Percentiles rank a stretch among this genome's conserved stretches.
Conservation (phyloP, 2,113 vertebrate genomes). For the Ploceus nigricollis region DNA sequence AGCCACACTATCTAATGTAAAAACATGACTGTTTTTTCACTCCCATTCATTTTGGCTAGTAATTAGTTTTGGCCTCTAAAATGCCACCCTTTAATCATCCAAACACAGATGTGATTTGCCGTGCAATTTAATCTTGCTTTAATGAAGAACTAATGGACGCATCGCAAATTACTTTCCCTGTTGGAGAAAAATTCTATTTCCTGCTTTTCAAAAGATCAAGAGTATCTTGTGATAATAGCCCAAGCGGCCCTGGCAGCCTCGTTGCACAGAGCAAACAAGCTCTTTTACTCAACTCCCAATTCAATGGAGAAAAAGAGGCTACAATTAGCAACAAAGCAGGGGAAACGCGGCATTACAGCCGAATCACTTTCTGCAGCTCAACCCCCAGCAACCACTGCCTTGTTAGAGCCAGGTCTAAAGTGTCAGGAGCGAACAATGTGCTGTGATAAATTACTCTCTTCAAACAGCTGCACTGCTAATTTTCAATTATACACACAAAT, state of each 20-base stretch:
- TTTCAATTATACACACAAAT: slow-evolving; percentile 99
- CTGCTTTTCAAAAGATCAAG: slow-evolving; percentile 99
- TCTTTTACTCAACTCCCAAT: slow-evolving; percentile 98
- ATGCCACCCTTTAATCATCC: slow-evolving; percentile 99
- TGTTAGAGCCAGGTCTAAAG: slow-evolving; percentile 95
- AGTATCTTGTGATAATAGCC: slow-evolving; percentile 99
- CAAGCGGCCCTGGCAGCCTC: slow-evolving; percentile 92
- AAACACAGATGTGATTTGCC: slow-evolving; percentile 99
- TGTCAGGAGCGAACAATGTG: slow-evolving; percentile 96
- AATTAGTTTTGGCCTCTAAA: slow-evolving; percentile 99
- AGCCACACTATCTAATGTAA: slow-evolving; percentile 99
- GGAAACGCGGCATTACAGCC: slow-evolving; percentile 88
- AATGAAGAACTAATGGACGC: slow-evolving; percentile 99
- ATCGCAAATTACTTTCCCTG: slow-evolving; percentile 98
- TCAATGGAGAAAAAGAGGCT: slow-evolving; percentile 96
- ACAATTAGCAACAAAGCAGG: slow-evolving; percentile 96
- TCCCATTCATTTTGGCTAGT: slow-evolving; percentile 99
- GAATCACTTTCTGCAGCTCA: slow-evolving; percentile 89
- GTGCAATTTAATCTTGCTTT: slow-evolving; percentile 99
- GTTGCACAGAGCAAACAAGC: slow-evolving; percentile 95
- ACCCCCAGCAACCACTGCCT: slow-evolving; percentile 90
- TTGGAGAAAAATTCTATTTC: slow-evolving; percentile 97
- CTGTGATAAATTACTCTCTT: slow-evolving; percentile 98
- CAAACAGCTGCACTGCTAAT: slow-evolving; percentile 99
- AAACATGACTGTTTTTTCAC: slow-evolving; percentile 99